Evolutionary conservation across 2,113 vertebrate genomes (phyloP).

Genomic region (Mus spicilegus): DNA sequence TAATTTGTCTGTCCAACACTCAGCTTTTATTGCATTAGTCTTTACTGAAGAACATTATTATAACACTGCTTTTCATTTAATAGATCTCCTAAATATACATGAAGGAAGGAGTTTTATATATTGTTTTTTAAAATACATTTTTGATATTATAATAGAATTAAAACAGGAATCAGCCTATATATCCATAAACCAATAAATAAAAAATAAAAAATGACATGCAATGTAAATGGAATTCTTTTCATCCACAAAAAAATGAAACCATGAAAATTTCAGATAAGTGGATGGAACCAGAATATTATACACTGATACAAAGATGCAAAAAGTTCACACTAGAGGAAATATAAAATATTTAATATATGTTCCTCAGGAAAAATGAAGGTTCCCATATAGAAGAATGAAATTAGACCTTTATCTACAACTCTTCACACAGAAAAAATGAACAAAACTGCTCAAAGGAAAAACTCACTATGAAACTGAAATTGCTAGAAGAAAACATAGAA

Average conservation of each 20-base stretch:
- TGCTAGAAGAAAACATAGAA: no score
- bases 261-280: background rate
- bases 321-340: background rate
- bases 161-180: background rate
- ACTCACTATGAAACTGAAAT: background rate
- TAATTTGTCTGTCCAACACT: background rate
- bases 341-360: background rate
- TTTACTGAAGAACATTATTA: background rate
- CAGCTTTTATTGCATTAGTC: background rate
- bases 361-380: background rate
- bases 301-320: background rate
- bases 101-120: background rate
- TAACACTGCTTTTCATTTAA: background rate
- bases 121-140: background rate
- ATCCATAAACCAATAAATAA: background rate
- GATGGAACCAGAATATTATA: background rate
- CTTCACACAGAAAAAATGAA: no score
- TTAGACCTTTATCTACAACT: no score
- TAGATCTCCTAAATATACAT: background rate
- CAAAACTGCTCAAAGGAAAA: background rate
- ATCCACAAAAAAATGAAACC: background rate
- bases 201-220: background rate
- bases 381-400: no score
- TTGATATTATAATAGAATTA: background rate
- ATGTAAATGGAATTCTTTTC: background rate